phyloP scores from a whole-genome alignment of 2,797 vertebrate genomes.

The Parotocinclus haroldoi region DNA sequence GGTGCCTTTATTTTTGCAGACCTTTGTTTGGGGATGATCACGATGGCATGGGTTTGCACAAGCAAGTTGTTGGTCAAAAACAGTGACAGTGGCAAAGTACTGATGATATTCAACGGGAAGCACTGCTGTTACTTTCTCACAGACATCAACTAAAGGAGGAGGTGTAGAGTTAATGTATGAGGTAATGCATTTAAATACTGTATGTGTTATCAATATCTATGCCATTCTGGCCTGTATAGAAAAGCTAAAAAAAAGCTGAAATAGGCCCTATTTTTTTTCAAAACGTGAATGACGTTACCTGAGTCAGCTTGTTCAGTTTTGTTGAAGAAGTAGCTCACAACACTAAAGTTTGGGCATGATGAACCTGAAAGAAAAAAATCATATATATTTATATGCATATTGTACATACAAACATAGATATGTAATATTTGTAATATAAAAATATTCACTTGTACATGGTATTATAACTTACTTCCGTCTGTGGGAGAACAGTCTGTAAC shows the following conservation, averaged over 20 bases:
- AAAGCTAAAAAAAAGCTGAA: neutral
- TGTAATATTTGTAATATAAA: neutral
- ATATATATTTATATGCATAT: neutral
- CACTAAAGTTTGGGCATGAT: rapidly evolving
- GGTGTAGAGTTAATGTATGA: neutral
- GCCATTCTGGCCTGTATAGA: no score
- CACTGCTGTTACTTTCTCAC: neutral
- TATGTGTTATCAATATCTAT: neutral
- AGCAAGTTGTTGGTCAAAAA: neutral
- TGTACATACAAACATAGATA: neutral
- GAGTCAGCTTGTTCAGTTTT: neutral
- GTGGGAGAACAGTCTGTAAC: neutral
- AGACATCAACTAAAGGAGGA: constrained; percentile 6
- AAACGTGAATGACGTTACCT: neutral
- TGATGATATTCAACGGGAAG: neutral
- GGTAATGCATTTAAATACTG: neutral
- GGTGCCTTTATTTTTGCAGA: constrained; percentile 27
- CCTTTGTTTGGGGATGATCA: neutral
- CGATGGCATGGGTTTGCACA: constrained; percentile 35
- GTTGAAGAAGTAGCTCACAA: rapidly evolving
- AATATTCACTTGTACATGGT: neutral
- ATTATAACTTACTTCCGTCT: neutral
- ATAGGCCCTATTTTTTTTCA: no score
- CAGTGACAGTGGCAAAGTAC: neutral
- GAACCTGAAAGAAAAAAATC: neutral